phyloP scores from a whole-genome alignment of 2,888 invertebrate genomes.

The Tetragnatha montana region DNA sequence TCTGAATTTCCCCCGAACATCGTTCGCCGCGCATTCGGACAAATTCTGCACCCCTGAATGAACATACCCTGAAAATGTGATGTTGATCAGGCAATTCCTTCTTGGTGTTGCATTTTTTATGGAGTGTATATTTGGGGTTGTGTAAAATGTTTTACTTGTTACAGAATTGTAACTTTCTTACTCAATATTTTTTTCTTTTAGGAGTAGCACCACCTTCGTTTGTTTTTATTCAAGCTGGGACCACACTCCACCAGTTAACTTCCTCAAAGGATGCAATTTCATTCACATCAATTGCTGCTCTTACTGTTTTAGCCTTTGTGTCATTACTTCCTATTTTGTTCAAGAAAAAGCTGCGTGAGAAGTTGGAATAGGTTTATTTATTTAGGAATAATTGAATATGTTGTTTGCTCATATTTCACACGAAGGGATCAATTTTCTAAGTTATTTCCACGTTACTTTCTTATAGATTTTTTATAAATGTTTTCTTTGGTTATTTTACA shows the following conservation, averaged over 20 bases:
- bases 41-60: too few species aligned
- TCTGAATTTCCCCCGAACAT: too few species aligned
- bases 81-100: too few species aligned
- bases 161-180: not conserved
- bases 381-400: not conserved
- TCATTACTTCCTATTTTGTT: constrained; percentile 92
- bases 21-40: too few species aligned
- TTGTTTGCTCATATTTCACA: not conserved
- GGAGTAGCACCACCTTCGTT: constrained; percentile 98
- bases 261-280: constrained; percentile 89
- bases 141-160: too few species aligned
- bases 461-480: not conserved
- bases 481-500: not conserved
- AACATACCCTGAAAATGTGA: too few species aligned
- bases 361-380: constrained; percentile 81
- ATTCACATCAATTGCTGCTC: constrained; percentile 87
- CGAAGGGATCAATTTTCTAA: constrained; percentile 57
- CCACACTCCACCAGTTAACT: constrained; percentile 93
- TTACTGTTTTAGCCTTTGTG: constrained; percentile 86
- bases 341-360: constrained; percentile 86
- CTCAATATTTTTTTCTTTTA: constrained; percentile 74
- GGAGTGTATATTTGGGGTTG: too few species aligned
- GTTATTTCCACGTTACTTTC: not conserved
- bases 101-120: too few species aligned
- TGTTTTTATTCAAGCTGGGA: constrained; percentile 97